Percentiles rank a stretch among this genome's conserved stretches.
phyloP scores from a whole-genome alignment of 1,140 invertebrate species.

The Popillia japonica region DNA sequence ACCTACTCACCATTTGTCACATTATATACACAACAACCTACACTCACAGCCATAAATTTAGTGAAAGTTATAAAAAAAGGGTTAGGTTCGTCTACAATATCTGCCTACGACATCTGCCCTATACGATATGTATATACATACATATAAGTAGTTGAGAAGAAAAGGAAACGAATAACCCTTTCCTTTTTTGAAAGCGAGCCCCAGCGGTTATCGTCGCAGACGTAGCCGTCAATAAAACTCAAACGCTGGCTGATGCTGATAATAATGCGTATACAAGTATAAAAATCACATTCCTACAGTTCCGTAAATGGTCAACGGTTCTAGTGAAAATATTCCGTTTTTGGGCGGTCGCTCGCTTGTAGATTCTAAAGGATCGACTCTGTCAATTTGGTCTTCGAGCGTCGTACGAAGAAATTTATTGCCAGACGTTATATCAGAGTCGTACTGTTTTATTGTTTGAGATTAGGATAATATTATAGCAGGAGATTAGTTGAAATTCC shows the following conservation, averaged over 20 bases:
- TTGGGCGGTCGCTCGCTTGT: not conserved
- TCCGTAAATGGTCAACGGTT: constrained; percentile 8
- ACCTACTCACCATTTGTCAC: not conserved
- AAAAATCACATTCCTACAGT: constrained; percentile 1
- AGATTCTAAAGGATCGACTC: not conserved
- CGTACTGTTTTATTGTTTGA: too few species aligned
- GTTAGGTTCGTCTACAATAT: not conserved
- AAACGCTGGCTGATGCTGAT: not conserved
- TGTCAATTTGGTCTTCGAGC: too few species aligned
- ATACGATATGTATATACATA: not conserved
- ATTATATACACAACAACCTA: too few species aligned
- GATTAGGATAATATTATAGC: too few species aligned
- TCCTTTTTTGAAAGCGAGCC: not conserved
- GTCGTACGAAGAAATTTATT: too few species aligned
- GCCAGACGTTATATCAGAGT: too few species aligned
- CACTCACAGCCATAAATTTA: not conserved
- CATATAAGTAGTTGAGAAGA: not conserved
- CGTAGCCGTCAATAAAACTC: constrained; percentile 2
- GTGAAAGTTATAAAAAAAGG: not conserved
- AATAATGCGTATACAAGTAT: not conserved
- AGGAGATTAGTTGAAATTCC: too few species aligned
- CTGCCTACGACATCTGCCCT: not conserved
- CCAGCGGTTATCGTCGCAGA: not conserved
- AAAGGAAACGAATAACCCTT: not conserved
- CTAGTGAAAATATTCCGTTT: constrained; percentile 11